A percentile compares a stretch with the other conserved stretches of the same genome.
Evolutionary conservation across 2,888 invertebrate species (phyloP).

Genomic region (Agriopis marginaria): DNA sequence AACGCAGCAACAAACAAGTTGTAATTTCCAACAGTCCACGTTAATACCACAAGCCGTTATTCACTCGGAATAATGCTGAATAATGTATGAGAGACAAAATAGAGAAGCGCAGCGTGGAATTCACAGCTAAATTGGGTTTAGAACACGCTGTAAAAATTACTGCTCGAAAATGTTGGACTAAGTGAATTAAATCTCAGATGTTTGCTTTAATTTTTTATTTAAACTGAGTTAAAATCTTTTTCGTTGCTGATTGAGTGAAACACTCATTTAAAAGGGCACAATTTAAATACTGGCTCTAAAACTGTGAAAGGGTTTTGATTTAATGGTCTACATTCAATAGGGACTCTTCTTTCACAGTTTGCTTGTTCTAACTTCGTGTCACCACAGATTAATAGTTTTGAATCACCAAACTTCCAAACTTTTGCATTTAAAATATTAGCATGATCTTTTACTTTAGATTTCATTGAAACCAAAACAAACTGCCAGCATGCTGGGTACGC

Average conservation of each 20-base stretch:
- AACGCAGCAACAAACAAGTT: constrained; percentile 15
- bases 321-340: too few relatives aligned
- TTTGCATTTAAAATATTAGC: too few relatives aligned
- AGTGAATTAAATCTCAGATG: constrained; percentile 45
- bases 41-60: constrained; percentile 53
- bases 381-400: too few relatives aligned
- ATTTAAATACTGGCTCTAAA: not conserved
- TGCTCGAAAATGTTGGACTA: constrained; percentile 42
- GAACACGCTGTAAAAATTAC: constrained; percentile 56
- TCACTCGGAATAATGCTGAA: constrained; percentile 67
- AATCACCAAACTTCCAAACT: too few relatives aligned
- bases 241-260: not conserved
- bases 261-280: constrained; percentile 4
- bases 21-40: constrained; percentile 14
- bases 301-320: not conserved
- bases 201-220: constrained; percentile 20
- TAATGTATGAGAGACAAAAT: constrained; percentile 69
- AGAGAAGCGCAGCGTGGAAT: constrained; percentile 53
- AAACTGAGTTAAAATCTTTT: not conserved
- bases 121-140: constrained; percentile 66
- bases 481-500: too few relatives aligned
- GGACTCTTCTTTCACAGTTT: not conserved
- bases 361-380: not conserved
- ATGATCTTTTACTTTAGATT: too few relatives aligned
- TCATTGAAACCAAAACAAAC: too few relatives aligned